These are phyloP conservation scores for Drosophila pachea DNA, from an alignment of 1,140 invertebrate species.

Conservation along the genomic window DNA sequence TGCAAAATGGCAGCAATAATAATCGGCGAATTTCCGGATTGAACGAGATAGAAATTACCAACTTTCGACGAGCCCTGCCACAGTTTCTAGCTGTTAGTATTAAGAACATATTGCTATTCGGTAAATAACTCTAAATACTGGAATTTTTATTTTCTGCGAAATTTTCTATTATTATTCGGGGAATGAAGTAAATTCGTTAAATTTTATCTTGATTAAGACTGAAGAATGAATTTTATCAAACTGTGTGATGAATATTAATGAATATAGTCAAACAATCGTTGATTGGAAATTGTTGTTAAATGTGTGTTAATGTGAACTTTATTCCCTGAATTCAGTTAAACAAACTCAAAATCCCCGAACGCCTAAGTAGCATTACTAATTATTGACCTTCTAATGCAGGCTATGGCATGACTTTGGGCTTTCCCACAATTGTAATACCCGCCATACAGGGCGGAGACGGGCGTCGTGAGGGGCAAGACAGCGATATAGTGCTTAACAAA, in stretches of 20 bases:
- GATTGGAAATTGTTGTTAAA: too few relatives aligned
- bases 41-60: conserved; percentile 72
- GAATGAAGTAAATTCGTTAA: conserved; percentile 20
- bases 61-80: conserved; percentile 80
- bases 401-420: conserved; percentile 88
- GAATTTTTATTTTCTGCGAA: conserved; percentile 3
- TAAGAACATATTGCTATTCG: conserved; percentile 83
- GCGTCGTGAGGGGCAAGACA: conserved; percentile 75
- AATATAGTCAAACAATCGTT: too few relatives aligned
- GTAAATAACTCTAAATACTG: conserved; percentile 67
- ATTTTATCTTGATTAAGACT: neutral
- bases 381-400: conserved; percentile 64
- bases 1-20: conserved; percentile 63
- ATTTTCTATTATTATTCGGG: conserved; percentile 13
- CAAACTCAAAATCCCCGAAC: neutral
- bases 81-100: conserved; percentile 83
- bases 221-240: conserved; percentile 4
- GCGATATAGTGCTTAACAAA: conserved; percentile 81
- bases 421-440: conserved; percentile 88
- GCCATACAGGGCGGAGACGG: conserved; percentile 81
- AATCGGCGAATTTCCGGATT: conserved; percentile 52
- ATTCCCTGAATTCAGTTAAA: conserved; percentile 9
- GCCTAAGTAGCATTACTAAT: neutral
- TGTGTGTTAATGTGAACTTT: neutral
- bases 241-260: too few relatives aligned